Percentiles rank a stretch among this genome's conserved stretches.
phyloP scores from a whole-genome alignment of 2,888 invertebrate species.

The Dryobotodes eremita region DNA sequence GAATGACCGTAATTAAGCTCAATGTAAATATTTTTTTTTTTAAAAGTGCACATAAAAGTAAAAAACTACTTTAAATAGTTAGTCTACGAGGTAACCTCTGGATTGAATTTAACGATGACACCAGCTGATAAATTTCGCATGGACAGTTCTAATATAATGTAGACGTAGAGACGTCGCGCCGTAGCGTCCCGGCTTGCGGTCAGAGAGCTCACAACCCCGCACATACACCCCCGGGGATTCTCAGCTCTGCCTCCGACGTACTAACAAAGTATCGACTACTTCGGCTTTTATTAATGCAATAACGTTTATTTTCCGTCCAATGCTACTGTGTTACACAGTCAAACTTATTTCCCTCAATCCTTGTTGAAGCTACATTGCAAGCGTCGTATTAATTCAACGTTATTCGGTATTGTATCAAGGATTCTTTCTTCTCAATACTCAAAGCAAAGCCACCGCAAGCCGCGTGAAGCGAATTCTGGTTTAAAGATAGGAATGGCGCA shows the following conservation, averaged over 20 bases:
- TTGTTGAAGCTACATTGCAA: slow-evolving; percentile 45
- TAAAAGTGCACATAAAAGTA: neutral
- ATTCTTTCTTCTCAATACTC: slow-evolving; percentile 36
- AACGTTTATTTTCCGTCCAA: slow-evolving; percentile 52
- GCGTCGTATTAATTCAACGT: slow-evolving; percentile 47
- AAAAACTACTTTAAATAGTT: slow-evolving; percentile 26
- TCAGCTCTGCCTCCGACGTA: slow-evolving; percentile 50
- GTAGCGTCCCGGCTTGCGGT: slow-evolving; percentile 59
- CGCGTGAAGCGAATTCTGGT: slow-evolving; percentile 37
- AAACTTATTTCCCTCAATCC: slow-evolving; percentile 54
- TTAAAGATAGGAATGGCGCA: slow-evolving; percentile 55
- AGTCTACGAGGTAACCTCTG: slow-evolving; percentile 16
- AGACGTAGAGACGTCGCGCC: slow-evolving; percentile 42
- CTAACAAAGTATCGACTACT: slow-evolving; percentile 63
- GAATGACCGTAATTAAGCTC: neutral
- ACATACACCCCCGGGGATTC: slow-evolving; percentile 61
- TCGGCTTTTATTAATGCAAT: slow-evolving; percentile 65
- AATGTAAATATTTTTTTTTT: too few relatives aligned
- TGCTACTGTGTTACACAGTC: slow-evolving; percentile 29
- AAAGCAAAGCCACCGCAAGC: slow-evolving; percentile 44
- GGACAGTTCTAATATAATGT: slow-evolving; percentile 47
- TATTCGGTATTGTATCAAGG: slow-evolving; percentile 23
- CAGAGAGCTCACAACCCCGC: slow-evolving; percentile 52
- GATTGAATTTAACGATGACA: slow-evolving; percentile 49
- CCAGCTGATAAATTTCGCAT: slow-evolving; percentile 66